Percentiles rank a stretch among this genome's conserved stretches.
Conservation (phyloP, 2,113 vertebrate genomes). For the Neodon shergylaensis region DNA sequence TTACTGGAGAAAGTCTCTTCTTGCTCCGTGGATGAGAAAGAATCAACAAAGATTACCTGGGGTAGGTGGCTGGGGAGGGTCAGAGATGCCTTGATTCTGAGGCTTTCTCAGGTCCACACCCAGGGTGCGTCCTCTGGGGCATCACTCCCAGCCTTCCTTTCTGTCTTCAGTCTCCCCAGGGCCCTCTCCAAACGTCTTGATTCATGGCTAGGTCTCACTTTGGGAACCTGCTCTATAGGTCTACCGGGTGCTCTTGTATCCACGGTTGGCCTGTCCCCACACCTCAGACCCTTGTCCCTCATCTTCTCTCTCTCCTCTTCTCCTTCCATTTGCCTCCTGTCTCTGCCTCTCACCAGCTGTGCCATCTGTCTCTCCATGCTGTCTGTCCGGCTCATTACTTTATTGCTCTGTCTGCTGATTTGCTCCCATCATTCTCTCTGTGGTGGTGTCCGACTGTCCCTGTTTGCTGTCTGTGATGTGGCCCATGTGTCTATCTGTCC, state of each 20-base stretch:
- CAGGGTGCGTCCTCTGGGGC: not conserved
- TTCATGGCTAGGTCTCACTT: not conserved
- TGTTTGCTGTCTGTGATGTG: not conserved
- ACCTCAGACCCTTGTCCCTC: not conserved
- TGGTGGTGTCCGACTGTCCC: not conserved
- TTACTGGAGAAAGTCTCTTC: not conserved
- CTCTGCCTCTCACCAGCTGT: not conserved
- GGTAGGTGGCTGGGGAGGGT: not conserved
- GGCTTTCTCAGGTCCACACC: not conserved
- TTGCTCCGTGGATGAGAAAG: not conserved
- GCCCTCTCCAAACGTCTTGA: rapidly evolving
- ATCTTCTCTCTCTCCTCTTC: too few relatives aligned
- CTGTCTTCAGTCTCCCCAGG: too few relatives aligned
- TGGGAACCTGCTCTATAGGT: not conserved
- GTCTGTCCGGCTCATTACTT: not conserved
- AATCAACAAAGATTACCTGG: not conserved
- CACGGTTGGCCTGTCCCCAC: not conserved
- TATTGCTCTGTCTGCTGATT: not conserved
- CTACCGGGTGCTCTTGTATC: not conserved
- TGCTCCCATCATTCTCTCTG: not conserved
- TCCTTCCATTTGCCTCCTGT: not conserved
- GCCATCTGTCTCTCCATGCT: not conserved
- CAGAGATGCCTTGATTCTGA: not conserved
- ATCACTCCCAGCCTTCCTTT: not conserved
- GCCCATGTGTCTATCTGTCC: not conserved